Conservation (phyloP, 1,140 invertebrate genomes). For the Drusus annulatus region DNA sequence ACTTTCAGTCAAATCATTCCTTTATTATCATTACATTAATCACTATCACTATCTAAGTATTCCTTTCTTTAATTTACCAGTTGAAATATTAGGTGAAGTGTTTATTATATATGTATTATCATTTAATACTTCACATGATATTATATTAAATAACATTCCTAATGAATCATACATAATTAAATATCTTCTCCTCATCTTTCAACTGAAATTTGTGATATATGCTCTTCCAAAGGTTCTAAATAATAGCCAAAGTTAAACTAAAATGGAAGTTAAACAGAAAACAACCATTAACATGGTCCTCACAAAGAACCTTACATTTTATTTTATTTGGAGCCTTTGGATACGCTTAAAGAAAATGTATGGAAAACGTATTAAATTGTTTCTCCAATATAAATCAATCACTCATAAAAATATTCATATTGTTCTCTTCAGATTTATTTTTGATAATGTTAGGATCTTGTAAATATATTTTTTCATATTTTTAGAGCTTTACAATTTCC, state of each 20-base stretch:
- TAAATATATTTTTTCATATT: background rate
- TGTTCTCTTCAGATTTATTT: background rate
- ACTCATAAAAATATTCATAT: background rate
- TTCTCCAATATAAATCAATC: background rate
- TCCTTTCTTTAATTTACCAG: slow-evolving; percentile 2
- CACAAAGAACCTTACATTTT: no score
- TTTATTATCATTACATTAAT: slow-evolving; percentile 28
- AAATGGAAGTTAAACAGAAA: no score
- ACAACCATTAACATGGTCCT: no score
- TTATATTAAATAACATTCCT: no score
- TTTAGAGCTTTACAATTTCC: background rate
- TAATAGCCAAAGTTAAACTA: background rate
- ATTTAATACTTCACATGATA: no score
- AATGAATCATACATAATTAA: background rate
- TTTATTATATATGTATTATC: no score
- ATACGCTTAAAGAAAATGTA: background rate
- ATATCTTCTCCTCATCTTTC: slow-evolving; percentile 4
- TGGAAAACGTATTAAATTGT: background rate
- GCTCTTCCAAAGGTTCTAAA: background rate
- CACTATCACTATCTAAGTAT: background rate
- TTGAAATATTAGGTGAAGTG: slow-evolving; percentile 23
- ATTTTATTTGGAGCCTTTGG: no score
- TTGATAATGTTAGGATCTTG: background rate
- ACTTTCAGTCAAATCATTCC: slow-evolving; percentile 6
- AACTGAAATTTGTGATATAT: slow-evolving; percentile 10